Percentiles rank a stretch among this genome's conserved stretches.
phyloP scores from a whole-genome alignment of 1,140 invertebrate genomes.

The Trichonephila inaurata region DNA sequence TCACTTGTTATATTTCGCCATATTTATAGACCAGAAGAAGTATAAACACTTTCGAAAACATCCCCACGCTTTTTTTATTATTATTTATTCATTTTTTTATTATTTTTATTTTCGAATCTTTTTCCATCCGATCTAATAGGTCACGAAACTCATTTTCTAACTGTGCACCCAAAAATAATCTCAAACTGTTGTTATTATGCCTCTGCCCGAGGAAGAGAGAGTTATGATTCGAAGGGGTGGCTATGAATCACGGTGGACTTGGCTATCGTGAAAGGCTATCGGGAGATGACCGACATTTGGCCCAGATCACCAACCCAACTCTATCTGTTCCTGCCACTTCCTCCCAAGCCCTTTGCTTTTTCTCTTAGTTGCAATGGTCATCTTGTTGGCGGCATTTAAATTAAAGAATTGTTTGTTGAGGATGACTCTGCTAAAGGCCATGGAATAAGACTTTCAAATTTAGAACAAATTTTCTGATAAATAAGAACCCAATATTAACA shows the following conservation, averaged over 20 bases:
- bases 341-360: background rate
- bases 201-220: background rate
- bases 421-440: too few relatives aligned
- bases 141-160: constrained; percentile 14
- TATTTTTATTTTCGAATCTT: background rate
- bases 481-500: too few relatives aligned
- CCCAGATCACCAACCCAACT: background rate
- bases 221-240: background rate
- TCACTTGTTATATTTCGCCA: background rate
- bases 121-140: background rate
- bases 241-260: background rate
- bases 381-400: too few relatives aligned
- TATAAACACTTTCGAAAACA: background rate
- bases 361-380: too few relatives aligned
- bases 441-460: too few relatives aligned
- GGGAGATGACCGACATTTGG: constrained; percentile 29
- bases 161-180: constrained; percentile 9
- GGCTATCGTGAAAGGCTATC: constrained; percentile 25
- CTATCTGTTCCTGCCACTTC: background rate
- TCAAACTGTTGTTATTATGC: background rate
- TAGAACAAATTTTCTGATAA: too few relatives aligned
- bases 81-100: background rate
- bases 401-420: too few relatives aligned
- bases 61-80: background rate
- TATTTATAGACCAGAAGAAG: background rate